A percentile compares a stretch with the other conserved stretches of the same genome.
These are phyloP conservation scores for Eutrigla gurnardus DNA, from an alignment of 2,797 vertebrate species.

Conservation along the genomic window DNA sequence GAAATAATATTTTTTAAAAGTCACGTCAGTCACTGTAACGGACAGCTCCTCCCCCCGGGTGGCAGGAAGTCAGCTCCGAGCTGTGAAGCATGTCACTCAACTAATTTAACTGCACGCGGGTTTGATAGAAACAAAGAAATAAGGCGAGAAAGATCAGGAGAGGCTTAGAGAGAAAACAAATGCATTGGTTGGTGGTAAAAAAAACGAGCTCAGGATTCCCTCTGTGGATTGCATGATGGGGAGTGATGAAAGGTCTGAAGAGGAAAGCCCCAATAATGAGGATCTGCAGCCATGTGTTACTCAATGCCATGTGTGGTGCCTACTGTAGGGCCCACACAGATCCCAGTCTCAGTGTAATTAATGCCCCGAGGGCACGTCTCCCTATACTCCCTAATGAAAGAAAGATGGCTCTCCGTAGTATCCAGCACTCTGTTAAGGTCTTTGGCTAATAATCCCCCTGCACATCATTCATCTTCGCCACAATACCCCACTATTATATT, in stretches of 20 bases:
- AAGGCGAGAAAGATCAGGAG: constrained; percentile 18
- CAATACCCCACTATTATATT: constrained; percentile 76
- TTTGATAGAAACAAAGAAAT: constrained; percentile 29
- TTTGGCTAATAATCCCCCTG: constrained; percentile 59
- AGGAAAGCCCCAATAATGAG: constrained; percentile 68
- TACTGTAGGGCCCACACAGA: constrained; percentile 55
- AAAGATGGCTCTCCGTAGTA: constrained; percentile 67
- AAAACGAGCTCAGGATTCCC: constrained; percentile 57
- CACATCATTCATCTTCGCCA: constrained; percentile 62
- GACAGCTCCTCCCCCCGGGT: constrained; percentile 72
- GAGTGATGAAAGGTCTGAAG: constrained; percentile 64
- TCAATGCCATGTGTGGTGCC: constrained; percentile 68
- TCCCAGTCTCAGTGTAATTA: constrained; percentile 58
- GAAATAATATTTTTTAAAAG: constrained; percentile 76
- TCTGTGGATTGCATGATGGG: constrained; percentile 40
- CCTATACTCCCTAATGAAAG: constrained; percentile 68
- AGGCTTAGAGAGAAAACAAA: constrained; percentile 8
- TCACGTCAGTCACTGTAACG: constrained; percentile 72
- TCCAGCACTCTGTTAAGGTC: constrained; percentile 40
- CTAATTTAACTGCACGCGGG: constrained; percentile 21
- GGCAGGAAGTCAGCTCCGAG: constrained; percentile 42
- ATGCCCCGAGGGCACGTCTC: constrained; percentile 49
- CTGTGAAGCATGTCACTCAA: constrained; percentile 68
- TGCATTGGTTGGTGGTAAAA: constrained; percentile 21
- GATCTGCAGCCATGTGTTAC: constrained; percentile 58